These are phyloP conservation scores for Pantelozetes paolii DNA, from an alignment of 2,888 invertebrate species.

Conservation along the genomic window DNA sequence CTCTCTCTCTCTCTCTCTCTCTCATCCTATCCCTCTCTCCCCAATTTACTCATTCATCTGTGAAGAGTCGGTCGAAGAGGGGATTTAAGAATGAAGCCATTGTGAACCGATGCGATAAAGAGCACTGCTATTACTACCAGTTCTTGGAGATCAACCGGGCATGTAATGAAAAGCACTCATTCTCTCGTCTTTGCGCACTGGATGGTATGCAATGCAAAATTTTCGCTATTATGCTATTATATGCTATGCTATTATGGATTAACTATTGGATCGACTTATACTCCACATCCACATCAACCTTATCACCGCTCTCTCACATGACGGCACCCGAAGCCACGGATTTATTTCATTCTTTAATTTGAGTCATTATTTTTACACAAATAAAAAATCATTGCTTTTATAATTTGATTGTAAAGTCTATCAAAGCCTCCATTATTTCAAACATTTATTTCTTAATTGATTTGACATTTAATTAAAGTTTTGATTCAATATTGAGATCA, in stretches of 20 bases:
- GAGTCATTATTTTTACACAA: neutral
- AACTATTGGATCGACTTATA: conserved; percentile 7
- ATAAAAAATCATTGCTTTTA: neutral
- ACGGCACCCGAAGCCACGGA: conserved; percentile 10
- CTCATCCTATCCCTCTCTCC: conserved; percentile 17
- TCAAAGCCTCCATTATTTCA: too few relatives aligned
- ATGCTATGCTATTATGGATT: neutral
- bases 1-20: too few relatives aligned
- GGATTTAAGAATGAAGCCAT: conserved; percentile 31
- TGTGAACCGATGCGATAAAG: conserved; percentile 29
- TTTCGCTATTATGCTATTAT: too few relatives aligned
- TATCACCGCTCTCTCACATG: conserved; percentile 24
- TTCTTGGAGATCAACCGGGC: conserved; percentile 25
- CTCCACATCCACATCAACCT: conserved; percentile 28
- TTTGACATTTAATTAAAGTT: too few relatives aligned
- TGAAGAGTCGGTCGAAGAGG: conserved; percentile 14
- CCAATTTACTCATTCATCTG: conserved; percentile 27
- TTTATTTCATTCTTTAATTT: neutral
- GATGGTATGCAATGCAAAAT: conserved; percentile 18
- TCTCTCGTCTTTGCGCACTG: conserved; percentile 22
- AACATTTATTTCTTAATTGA: too few relatives aligned
- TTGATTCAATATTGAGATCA: too few relatives aligned
- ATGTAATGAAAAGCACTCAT: conserved; percentile 31
- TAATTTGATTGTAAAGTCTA: too few relatives aligned
- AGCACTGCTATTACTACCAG: conserved; percentile 22